Conservation (phyloP, 37 sponge, comb jelly and placozoan species). For the Bolinopsis microptera region DNA sequence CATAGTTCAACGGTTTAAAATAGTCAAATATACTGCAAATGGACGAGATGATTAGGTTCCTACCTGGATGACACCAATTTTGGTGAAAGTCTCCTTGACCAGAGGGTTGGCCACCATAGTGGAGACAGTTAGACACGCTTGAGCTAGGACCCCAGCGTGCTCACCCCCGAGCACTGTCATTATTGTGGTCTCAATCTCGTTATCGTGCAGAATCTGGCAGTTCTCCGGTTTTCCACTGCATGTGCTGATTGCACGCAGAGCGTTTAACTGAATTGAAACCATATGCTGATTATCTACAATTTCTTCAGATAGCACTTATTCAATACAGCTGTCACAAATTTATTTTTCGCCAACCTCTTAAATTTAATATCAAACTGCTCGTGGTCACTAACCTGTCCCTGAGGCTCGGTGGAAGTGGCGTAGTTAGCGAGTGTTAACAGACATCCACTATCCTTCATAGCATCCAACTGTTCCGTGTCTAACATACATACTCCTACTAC, state of each 20-base stretch:
- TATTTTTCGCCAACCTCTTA: neutral
- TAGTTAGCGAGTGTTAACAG: neutral
- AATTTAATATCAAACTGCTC: neutral
- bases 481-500: constrained; percentile 19
- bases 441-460: constrained; percentile 41
- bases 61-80: constrained; percentile 9
- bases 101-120: constrained; percentile 12
- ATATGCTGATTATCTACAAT: too few relatives aligned
- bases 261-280: constrained; percentile 6
- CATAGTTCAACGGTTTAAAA: too few relatives aligned
- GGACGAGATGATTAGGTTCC: too few relatives aligned
- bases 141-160: neutral
- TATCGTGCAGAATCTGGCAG: constrained; percentile 38
- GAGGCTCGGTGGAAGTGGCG: neutral
- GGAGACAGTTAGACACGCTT: constrained; percentile 25
- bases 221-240: neutral
- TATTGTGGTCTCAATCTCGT: neutral
- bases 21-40: too few relatives aligned
- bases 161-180: constrained; percentile 6
- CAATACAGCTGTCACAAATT: neutral
- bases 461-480: constrained; percentile 26
- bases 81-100: constrained; percentile 15
- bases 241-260: constrained; percentile 6
- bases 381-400: neutral
- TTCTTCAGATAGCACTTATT: too few relatives aligned